These are phyloP conservation scores for Ammodramus savannarum DNA, from an alignment of 2,113 vertebrate species.

Conservation along the genomic window DNA sequence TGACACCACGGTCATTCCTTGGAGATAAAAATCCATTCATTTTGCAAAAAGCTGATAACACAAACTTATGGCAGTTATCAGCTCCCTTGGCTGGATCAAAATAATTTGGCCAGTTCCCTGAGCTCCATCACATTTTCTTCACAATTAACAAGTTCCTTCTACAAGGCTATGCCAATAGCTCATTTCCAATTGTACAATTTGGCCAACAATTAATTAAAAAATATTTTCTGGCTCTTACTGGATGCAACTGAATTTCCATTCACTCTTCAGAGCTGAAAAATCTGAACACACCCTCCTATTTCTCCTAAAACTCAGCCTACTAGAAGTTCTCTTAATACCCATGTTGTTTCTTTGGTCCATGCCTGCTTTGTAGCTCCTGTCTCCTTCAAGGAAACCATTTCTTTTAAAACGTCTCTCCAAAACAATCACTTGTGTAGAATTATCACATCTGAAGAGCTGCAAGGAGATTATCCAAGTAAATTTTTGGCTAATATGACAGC, in stretches of 20 bases:
- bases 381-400: background rate
- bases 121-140: background rate
- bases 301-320: background rate
- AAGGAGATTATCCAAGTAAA: background rate
- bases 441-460: background rate
- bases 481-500: background rate
- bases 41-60: background rate
- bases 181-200: background rate
- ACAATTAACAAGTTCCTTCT: background rate
- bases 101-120: background rate
- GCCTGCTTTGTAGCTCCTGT: background rate
- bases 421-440: background rate
- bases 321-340: background rate
- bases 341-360: background rate
- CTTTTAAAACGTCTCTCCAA: background rate
- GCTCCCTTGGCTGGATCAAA: background rate
- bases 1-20: background rate
- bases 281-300: background rate
- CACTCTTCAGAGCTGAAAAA: background rate
- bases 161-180: background rate
- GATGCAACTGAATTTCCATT: background rate
- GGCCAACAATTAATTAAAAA: background rate
- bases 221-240: background rate
- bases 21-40: background rate
- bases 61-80: background rate